phyloP scores from a whole-genome alignment of 2,797 vertebrate genomes.

The Sphaeramia orbicularis region DNA sequence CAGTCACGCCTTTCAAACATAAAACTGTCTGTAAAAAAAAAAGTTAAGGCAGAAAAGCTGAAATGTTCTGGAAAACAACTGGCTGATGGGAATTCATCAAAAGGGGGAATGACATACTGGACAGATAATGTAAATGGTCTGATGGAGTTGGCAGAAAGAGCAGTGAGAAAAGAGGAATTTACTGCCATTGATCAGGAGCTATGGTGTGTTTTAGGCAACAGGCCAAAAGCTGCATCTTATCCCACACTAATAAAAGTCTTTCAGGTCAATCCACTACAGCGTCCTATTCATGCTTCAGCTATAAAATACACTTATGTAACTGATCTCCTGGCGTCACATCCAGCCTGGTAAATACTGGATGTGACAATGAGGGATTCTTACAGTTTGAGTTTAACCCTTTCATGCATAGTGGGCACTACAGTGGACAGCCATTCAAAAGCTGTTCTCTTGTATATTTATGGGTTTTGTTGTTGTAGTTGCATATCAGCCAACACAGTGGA shows the following conservation, averaged over 20 bases:
- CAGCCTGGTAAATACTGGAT: too few species aligned
- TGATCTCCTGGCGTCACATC: background rate
- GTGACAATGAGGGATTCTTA: too few species aligned
- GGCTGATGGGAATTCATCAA: background rate
- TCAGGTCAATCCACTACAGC: slow-evolving; percentile 3
- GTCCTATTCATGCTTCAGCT: slow-evolving; percentile 16
- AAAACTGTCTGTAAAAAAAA: too few species aligned
- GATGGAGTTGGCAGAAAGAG: slow-evolving; percentile 18
- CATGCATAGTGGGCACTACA: too few species aligned
- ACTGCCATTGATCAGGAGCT: slow-evolving; percentile 54
- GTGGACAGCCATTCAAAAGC: too few species aligned
- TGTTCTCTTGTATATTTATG: too few species aligned
- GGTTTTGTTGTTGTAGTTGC: too few species aligned
- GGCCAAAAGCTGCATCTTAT: slow-evolving; percentile 48
- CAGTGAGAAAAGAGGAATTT: slow-evolving; percentile 34
- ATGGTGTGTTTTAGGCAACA: slow-evolving; percentile 31
- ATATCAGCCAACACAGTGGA: too few species aligned
- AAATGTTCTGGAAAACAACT: background rate
- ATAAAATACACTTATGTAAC: slow-evolving; percentile 23
- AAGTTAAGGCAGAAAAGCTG: background rate
- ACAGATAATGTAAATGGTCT: background rate
- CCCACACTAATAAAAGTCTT: slow-evolving; percentile 43
- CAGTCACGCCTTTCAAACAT: too few species aligned
- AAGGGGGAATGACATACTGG: background rate
- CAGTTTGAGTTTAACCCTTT: too few species aligned